Conservation (phyloP, 2,888 invertebrate genomes). For the Parelbella ahira region DNA sequence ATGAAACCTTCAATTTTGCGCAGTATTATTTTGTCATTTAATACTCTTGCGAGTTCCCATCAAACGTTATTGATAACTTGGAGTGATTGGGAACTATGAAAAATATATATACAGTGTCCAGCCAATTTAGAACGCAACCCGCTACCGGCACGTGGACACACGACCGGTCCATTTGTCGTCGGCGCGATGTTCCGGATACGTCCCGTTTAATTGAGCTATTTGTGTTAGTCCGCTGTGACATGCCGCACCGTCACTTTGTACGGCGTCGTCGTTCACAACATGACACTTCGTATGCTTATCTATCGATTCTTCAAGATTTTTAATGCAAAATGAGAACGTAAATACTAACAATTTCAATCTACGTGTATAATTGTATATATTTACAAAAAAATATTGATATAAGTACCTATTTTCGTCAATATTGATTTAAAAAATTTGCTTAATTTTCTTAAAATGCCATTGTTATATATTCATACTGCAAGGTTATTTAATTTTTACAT, state of each 20-base stretch:
- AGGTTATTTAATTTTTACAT: too few species aligned
- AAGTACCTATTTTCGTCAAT: too few species aligned
- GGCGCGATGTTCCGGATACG: constrained; percentile 46
- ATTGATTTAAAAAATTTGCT: too few species aligned
- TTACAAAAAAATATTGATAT: too few species aligned
- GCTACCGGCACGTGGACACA: constrained; percentile 52
- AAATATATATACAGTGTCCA: constrained; percentile 49
- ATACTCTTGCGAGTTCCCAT: constrained; percentile 30
- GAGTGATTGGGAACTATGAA: constrained; percentile 40
- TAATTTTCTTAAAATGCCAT: too few species aligned
- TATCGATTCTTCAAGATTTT: too few species aligned
- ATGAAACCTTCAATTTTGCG: too few species aligned
- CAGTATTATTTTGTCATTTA: constrained; percentile 16
- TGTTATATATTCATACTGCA: too few species aligned
- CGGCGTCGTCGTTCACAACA: constrained; percentile 26
- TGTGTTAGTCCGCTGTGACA: constrained; percentile 61
- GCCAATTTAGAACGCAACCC: constrained; percentile 67
- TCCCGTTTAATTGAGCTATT: constrained; percentile 72
- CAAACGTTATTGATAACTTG: constrained; percentile 42
- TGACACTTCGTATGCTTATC: too few species aligned
- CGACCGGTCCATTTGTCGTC: constrained; percentile 52
- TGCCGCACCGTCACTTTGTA: constrained; percentile 53
- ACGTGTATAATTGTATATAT: too few species aligned
- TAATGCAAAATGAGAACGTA: too few species aligned
- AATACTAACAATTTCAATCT: too few species aligned